A percentile compares a stretch with the other conserved stretches of the same genome.
These are phyloP conservation scores for Natrix natrix DNA, from an alignment of 2,797 vertebrate genomes.

Conservation along the genomic window DNA sequence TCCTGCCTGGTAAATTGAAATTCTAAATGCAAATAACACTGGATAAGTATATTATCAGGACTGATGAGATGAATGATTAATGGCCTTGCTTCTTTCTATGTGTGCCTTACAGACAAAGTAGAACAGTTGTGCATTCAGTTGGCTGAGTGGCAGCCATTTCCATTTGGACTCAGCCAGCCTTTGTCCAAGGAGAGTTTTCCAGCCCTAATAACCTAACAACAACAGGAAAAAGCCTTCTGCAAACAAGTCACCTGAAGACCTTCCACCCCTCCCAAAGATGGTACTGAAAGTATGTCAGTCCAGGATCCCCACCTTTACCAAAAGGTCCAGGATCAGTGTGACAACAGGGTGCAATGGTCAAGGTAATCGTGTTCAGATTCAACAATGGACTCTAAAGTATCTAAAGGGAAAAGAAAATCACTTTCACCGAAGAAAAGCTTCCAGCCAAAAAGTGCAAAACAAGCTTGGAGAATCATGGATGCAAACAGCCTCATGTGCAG, in stretches of 20 bases:
- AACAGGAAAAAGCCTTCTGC: not conserved
- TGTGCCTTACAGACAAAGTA: not conserved
- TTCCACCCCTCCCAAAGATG: not conserved
- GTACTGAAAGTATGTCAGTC: not conserved
- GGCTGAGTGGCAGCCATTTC: not conserved
- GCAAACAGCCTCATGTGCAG: too few species aligned
- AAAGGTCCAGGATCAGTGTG: not conserved
- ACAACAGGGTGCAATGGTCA: not conserved
- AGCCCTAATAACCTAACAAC: not conserved
- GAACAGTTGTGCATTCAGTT: too few species aligned
- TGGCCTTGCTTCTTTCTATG: not conserved
- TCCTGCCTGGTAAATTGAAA: not conserved
- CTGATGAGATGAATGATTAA: not conserved
- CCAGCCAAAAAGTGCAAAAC: not conserved
- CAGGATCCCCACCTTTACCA: not conserved
- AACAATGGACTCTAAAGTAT: not conserved
- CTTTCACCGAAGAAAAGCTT: not conserved
- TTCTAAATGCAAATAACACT: not conserved
- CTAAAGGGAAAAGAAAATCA: not conserved
- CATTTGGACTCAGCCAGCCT: too few species aligned
- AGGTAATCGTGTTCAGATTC: not conserved
- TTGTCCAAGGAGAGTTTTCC: too few species aligned
- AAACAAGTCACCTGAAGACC: not conserved
- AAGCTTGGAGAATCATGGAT: not conserved
- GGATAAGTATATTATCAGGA: not conserved